These are phyloP conservation scores for Loxodonta africana DNA, from an alignment of 2,113 vertebrate species.

Conservation along the genomic window DNA sequence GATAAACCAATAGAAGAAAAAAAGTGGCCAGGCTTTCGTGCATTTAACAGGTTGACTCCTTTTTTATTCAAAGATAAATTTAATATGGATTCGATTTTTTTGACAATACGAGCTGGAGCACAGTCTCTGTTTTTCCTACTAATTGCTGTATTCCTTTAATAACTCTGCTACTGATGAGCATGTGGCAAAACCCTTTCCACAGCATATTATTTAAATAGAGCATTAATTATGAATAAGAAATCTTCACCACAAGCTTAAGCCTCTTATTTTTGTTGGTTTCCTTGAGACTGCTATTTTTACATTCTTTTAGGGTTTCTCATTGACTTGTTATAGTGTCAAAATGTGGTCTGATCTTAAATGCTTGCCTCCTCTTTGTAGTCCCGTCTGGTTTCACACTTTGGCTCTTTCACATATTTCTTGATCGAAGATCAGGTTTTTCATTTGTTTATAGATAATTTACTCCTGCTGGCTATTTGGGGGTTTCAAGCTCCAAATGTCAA, in stretches of 20 bases:
- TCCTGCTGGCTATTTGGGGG: background rate
- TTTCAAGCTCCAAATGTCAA: background rate
- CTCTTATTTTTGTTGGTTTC: background rate
- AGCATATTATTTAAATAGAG: background rate
- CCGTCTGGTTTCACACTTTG: background rate
- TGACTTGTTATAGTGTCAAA: background rate
- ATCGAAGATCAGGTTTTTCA: background rate
- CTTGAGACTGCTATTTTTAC: background rate
- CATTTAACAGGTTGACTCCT: background rate
- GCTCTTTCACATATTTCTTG: conserved; percentile 40
- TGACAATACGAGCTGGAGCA: background rate
- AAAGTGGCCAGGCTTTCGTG: background rate
- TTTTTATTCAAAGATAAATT: background rate
- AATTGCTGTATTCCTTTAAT: background rate
- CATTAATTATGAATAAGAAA: background rate
- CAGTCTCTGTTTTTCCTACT: background rate
- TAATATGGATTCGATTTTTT: conserved; percentile 28
- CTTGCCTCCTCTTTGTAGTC: background rate
- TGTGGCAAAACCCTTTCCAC: background rate
- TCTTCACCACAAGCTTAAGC: background rate
- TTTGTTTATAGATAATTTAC: conserved; percentile 34
- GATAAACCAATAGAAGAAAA: background rate
- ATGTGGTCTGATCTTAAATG: conserved; percentile 2
- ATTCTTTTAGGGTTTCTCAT: background rate
- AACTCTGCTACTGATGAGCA: background rate